Base-by-base conservation (phyloP, 2,888 invertebrate genomes). In the Nomada ferruginata region DNA sequence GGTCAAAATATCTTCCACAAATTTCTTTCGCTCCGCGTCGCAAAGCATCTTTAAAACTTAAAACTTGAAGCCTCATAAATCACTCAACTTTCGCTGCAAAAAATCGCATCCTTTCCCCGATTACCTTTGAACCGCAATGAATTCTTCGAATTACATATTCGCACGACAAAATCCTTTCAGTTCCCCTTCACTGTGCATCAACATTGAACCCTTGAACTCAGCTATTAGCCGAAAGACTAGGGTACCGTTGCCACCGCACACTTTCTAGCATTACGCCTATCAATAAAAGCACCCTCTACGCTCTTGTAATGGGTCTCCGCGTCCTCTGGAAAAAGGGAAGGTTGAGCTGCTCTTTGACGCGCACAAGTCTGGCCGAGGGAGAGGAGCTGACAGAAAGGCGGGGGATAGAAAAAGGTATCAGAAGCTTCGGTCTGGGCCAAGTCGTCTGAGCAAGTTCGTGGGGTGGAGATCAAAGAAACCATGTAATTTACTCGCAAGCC, bases 391-490 rank as follows among this genome's bases (percentile, higher is more conserved):
- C 18, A 47, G 20, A 13, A n/a, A 26, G n/a, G 26, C 18, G 18
- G 65, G 64, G 57, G 70, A 59, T 78, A 70, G 82, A 86, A 86
- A 86, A 86, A 85, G 78, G 63, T 84, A 86, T 81, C 78, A 74
- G 81, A 78, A 75, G 78, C 76, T 52, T 74, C 74, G 59, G 79
- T 76, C 80, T 79, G 65, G 71, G 63, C 72, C 53, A 72, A 80
- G 76, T 82, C 70, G 81, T 82, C 74, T 77, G 76, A 78, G 76
- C 74, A 69, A 76, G 78, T 84, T 79, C 68, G 70, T 69, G 72
- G 75, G 74, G 63, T 47, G 74, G 68, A 85, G 86, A 87, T 87
- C 87, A 87, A 87, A 87, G 82, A 74, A 68, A 61, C 79, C 75
- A 66, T 73, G 79, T 85, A 85, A 87, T 87, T 87, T 86, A 83